phyloP scores from a whole-genome alignment of 2,113 vertebrate species.

The Craseonycteris thonglongyai region DNA sequence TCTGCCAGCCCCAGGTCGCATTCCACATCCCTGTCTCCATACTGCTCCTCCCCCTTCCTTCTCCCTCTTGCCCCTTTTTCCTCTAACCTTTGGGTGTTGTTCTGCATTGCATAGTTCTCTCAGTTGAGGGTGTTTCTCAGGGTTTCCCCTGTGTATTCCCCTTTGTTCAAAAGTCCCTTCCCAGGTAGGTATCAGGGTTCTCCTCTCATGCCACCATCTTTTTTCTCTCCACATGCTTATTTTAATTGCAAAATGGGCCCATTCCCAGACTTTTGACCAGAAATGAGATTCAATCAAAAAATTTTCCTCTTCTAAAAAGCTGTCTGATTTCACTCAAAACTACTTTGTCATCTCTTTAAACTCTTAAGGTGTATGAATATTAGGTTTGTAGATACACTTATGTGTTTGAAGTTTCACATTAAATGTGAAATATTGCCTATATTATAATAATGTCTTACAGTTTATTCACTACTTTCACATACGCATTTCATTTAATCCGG shows the following conservation, averaged over 20 bases:
- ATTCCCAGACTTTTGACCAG: neutral
- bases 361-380: neutral
- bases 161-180: too few relatives aligned
- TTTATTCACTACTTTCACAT: neutral
- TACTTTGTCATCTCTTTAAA: neutral
- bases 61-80: too few relatives aligned
- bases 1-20: too few relatives aligned
- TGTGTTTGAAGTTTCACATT: neutral
- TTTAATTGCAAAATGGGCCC: neutral
- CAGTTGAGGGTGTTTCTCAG: too few relatives aligned
- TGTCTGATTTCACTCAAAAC: constrained; percentile 6
- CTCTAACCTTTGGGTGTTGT: too few relatives aligned
- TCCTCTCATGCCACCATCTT: too few relatives aligned
- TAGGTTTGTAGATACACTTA: neutral
- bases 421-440: neutral
- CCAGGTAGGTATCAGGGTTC: too few relatives aligned
- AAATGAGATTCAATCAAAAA: neutral
- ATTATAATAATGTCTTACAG: neutral
- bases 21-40: too few relatives aligned
- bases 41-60: too few relatives aligned
- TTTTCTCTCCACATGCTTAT: neutral
- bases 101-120: too few relatives aligned
- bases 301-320: neutral
- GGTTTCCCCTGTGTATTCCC: too few relatives aligned
- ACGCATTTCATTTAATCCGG: neutral